A percentile compares a stretch with the other conserved stretches of the same genome.
Conservation (phyloP, 1,140 invertebrate species). For the Samia ricini region DNA sequence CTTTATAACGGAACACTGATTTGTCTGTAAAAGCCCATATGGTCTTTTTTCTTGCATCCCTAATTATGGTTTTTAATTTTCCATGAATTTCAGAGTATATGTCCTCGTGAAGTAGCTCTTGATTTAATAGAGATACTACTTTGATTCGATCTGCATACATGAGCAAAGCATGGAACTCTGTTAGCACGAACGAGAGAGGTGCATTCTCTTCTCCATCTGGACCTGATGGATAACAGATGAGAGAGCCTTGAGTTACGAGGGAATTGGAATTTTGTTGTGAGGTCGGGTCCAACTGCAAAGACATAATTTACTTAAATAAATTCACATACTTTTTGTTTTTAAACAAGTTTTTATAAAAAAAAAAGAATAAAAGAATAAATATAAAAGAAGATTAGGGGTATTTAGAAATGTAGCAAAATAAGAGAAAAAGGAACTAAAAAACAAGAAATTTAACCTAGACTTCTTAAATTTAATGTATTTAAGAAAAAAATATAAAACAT, state of each 20-base stretch:
- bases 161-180: slow-evolving; percentile 93
- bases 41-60: slow-evolving; percentile 88
- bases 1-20: slow-evolving; percentile 91
- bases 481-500: too few species aligned
- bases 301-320: neutral
- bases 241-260: slow-evolving; percentile 80
- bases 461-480: too few species aligned
- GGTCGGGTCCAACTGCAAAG: slow-evolving; percentile 77
- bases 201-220: slow-evolving; percentile 60
- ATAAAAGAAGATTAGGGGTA: too few species aligned
- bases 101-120: slow-evolving; percentile 93
- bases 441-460: too few species aligned
- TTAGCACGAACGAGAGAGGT: slow-evolving; percentile 90
- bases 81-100: slow-evolving; percentile 89
- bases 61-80: slow-evolving; percentile 87
- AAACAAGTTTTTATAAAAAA: too few species aligned
- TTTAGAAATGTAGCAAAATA: too few species aligned
- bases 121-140: slow-evolving; percentile 91
- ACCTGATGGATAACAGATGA: slow-evolving; percentile 78
- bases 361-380: too few species aligned
- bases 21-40: slow-evolving; percentile 93
- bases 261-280: slow-evolving; percentile 78
- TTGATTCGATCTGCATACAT: slow-evolving; percentile 91
- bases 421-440: too few species aligned
- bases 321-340: too few species aligned